Conservation (phyloP, 2,797 vertebrate genomes). For the Sus cebifrons region DNA sequence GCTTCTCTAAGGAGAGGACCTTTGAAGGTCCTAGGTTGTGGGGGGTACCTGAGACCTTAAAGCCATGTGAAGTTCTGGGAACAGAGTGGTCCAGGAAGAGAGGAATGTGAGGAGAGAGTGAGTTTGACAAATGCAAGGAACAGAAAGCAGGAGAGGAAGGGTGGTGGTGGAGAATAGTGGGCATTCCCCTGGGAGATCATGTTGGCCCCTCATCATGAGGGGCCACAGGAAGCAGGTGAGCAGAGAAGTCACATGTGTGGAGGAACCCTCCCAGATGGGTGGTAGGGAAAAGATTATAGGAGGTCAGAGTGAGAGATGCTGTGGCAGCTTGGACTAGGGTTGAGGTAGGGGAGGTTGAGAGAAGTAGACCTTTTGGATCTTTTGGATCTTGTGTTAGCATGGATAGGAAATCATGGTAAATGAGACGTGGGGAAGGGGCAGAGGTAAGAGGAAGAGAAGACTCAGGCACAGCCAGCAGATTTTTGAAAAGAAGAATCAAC, state of each 20-base stretch:
- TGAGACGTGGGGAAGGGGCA: neutral
- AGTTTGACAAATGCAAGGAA: neutral
- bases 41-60: neutral
- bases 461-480: neutral
- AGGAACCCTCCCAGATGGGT: neutral
- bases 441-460: constrained; percentile 23
- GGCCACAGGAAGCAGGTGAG: neutral
- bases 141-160: neutral
- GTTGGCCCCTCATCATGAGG: neutral
- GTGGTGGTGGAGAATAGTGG: neutral
- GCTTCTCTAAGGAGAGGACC: neutral
- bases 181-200: neutral
- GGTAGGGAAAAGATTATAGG: neutral
- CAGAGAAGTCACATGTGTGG: neutral
- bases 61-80: neutral
- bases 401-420: neutral
- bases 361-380: neutral
- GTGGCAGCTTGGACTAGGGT: neutral
- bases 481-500: constrained; percentile 41
- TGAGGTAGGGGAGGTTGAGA: neutral
- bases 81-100: neutral
- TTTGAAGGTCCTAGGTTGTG: neutral
- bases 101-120: neutral
- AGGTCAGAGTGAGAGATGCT: neutral
- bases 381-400: neutral